These are phyloP conservation scores for Nomada lathburiana DNA, from an alignment of 2,888 invertebrate species.

Conservation along the genomic window DNA sequence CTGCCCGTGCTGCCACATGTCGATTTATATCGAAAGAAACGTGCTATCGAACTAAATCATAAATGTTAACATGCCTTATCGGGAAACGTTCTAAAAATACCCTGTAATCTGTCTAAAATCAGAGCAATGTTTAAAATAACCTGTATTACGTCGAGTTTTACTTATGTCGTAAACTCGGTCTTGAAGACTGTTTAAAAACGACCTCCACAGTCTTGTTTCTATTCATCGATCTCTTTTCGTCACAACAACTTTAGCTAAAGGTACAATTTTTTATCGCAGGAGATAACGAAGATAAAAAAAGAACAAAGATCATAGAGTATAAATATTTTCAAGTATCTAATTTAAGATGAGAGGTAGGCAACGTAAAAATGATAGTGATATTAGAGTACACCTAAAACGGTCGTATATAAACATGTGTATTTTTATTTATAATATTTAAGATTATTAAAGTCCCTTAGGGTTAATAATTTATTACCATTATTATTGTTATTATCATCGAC, in stretches of 20 bases:
- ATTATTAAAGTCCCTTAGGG: too few species aligned
- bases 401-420: neutral
- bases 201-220: too few species aligned
- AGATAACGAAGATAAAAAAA: neutral
- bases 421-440: neutral
- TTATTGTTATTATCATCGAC: too few species aligned
- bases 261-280: neutral
- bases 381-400: neutral
- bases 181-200: too few species aligned
- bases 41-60: neutral
- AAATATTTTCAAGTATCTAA: neutral
- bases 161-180: too few species aligned
- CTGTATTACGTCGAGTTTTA: neutral
- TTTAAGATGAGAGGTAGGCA: neutral
- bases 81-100: neutral
- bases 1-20: conserved; percentile 29
- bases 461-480: too few species aligned
- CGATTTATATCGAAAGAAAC: conserved; percentile 15
- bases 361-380: neutral
- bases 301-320: neutral
- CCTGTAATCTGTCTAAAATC: too few species aligned
- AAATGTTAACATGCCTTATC: neutral
- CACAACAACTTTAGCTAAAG: too few species aligned
- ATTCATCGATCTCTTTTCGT: too few species aligned
- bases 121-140: neutral